phyloP scores from a whole-genome alignment of 2,888 invertebrate species.

The Cremastobaeus sp. region DNA sequence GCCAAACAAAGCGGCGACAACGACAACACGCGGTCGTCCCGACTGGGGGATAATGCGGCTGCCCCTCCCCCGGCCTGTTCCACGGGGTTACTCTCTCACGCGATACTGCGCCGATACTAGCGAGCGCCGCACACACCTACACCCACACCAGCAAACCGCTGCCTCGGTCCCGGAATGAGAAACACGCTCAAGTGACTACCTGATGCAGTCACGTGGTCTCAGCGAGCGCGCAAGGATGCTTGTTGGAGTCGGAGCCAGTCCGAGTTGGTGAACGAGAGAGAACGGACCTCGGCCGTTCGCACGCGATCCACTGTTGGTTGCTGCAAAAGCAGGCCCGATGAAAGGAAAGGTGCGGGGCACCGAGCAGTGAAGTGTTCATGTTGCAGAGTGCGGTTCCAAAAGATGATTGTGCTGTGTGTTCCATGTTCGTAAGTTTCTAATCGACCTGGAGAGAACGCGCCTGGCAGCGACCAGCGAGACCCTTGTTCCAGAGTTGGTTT shows the following conservation, averaged over 20 bases:
- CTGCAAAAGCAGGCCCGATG: constrained; percentile 28
- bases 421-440: no score
- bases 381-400: no score
- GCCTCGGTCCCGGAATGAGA: constrained; percentile 59
- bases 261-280: constrained; percentile 69
- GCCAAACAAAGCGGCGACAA: constrained; percentile 50
- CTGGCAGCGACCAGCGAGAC: no score
- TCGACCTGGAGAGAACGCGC: no score
- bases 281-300: constrained; percentile 48
- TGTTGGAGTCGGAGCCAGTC: constrained; percentile 73
- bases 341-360: constrained; percentile 46
- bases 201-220: constrained; percentile 76
- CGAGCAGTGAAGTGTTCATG: neutral
- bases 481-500: no score
- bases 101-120: constrained; percentile 66
- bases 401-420: no score
- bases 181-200: constrained; percentile 66
- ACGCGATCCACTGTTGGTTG: constrained; percentile 5
- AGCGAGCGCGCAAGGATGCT: constrained; percentile 73
- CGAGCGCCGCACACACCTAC: constrained; percentile 63
- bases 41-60: constrained; percentile 64
- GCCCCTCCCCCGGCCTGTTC: constrained; percentile 60
- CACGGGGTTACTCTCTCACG: constrained; percentile 67
- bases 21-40: constrained; percentile 47
- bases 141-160: constrained; percentile 60